Evolutionary conservation across 2,888 invertebrate species (phyloP).

Genomic region (Lasioglossum villosulum): DNA sequence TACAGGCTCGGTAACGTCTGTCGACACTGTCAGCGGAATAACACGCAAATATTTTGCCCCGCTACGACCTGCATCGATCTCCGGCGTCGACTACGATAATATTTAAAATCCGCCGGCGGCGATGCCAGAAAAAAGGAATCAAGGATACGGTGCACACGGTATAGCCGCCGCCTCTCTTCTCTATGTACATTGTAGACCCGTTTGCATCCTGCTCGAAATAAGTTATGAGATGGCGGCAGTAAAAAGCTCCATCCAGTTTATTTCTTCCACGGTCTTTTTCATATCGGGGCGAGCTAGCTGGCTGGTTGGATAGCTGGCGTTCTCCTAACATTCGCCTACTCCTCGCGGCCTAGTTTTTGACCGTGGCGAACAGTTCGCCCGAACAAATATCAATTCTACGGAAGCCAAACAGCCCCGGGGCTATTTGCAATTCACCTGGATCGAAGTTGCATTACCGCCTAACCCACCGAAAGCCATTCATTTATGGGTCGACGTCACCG

Average conservation of each 20-base stretch:
- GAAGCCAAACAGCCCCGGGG: constrained; percentile 29
- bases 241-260: constrained; percentile 33
- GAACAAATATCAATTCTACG: constrained; percentile 37
- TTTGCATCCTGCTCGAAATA: constrained; percentile 11
- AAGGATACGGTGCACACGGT: neutral
- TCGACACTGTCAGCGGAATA: neutral
- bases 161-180: neutral
- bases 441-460: constrained; percentile 31
- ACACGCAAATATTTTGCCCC: neutral
- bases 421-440: constrained; percentile 35
- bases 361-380: constrained; percentile 14
- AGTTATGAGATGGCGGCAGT: constrained; percentile 15
- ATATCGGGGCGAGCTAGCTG: neutral
- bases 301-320: constrained; percentile 5
- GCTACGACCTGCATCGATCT: neutral
- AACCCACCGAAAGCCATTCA: constrained; percentile 19
- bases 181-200: neutral
- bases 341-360: constrained; percentile 24
- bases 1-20: neutral
- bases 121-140: constrained; percentile 13
- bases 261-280: constrained; percentile 28
- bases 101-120: constrained; percentile 3
- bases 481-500: neutral
- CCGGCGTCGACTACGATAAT: constrained; percentile 13
- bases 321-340: constrained; percentile 19